Evolutionary conservation across 2,113 vertebrate species (phyloP), one percentile per base, ranked within the genome.

Genomic region (Pseudolaguvia tuberculata): DNA sequence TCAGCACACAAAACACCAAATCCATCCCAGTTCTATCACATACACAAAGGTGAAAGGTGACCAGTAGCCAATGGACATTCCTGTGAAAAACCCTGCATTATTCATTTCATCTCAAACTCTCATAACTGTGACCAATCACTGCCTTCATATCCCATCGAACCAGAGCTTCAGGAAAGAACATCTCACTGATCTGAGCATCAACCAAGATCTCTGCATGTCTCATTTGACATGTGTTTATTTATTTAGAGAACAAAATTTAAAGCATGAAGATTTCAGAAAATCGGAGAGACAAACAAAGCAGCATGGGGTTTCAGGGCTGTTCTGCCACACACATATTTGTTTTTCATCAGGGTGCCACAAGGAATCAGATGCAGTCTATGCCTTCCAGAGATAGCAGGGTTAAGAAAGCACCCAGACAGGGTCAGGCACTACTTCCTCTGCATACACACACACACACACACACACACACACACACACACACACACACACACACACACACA

Each of bases 71-170:
- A 52, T 51, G 76, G 85, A 84, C 72, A 84, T 84, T 83, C 83
- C 83, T 45, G 78, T 82, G 80, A 80, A 77, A 68, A 76, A 86
- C 88, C 88, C 88, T 86, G 86, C 85, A 78, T 85, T 89, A 84
- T 85, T 89, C 90, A 88, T 88, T 89, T 89, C 80, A 90, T 89
- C 83, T 84, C 63, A 85, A 86, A 85, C 86, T 84, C 83, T 83
- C 85, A 78, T 84, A 48, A 76, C 83, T 75, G 85, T 80, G 85
- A 87, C 83, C 72, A 79, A 77, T 79, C 83, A 70, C 53, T 39
- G 27, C 83, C 74, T 84, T 73, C 48, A 88, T 88, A 89, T 87
- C 87, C 84, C 79, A 77, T 83, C 86, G 85, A 86, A 87, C 84
- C 13, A 67, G 70, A 7, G 69, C 75, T 78, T 68, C 55, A 57